These are phyloP conservation scores for Calyptomena viridis DNA, from an alignment of 2,113 vertebrate species.

Conservation along the genomic window DNA sequence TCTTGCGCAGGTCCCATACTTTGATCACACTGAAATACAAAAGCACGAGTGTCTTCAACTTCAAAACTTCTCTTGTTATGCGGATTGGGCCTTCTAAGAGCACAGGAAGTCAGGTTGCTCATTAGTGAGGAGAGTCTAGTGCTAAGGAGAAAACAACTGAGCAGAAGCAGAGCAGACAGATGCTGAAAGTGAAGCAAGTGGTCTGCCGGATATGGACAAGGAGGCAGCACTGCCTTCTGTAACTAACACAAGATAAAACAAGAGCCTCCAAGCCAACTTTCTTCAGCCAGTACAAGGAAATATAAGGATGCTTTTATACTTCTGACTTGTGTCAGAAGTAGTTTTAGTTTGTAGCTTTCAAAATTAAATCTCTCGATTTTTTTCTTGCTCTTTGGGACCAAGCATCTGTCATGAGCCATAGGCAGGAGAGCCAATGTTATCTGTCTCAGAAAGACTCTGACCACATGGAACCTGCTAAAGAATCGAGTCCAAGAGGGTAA, in stretches of 20 bases:
- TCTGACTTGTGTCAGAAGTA: background rate
- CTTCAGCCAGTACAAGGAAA: background rate
- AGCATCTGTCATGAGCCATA: background rate
- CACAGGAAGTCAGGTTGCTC: background rate
- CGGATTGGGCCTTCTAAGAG: background rate
- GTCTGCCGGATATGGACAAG: background rate
- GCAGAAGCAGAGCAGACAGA: background rate
- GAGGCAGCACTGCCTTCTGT: background rate
- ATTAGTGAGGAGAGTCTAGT: background rate
- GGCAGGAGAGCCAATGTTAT: background rate
- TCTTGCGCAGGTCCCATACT: slow-evolving; percentile 94
- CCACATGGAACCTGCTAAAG: background rate
- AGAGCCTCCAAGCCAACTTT: background rate
- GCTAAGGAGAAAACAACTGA: background rate
- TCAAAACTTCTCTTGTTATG: background rate
- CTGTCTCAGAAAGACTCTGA: background rate
- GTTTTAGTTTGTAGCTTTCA: background rate
- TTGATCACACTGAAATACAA: slow-evolving; percentile 85
- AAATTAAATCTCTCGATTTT: background rate
- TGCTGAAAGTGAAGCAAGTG: background rate
- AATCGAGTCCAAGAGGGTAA: background rate
- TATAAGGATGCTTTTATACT: background rate
- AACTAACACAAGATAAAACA: background rate
- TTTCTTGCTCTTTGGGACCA: background rate
- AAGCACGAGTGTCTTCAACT: background rate